phyloP scores from a whole-genome alignment of 2,113 vertebrate species.

The Chaetodon trifascialis region DNA sequence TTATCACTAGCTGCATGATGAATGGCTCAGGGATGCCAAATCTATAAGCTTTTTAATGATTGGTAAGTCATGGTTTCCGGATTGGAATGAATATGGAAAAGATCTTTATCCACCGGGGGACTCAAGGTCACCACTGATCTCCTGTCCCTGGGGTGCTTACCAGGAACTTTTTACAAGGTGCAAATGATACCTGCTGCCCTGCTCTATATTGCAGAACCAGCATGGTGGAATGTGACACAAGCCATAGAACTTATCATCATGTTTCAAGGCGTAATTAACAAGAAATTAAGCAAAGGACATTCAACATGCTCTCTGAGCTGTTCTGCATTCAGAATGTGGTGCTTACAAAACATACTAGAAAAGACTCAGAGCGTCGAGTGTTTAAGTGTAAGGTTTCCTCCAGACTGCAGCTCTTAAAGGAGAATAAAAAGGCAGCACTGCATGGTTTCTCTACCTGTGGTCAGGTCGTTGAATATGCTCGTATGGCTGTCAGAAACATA shows the following conservation, averaged over 20 bases:
- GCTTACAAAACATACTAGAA: not conserved
- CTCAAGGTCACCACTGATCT: conserved; percentile 79
- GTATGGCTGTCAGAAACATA: not conserved
- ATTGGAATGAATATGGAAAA: conserved; percentile 78
- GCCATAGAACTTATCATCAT: conserved; percentile 45
- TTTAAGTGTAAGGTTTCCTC: not conserved
- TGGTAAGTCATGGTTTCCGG: conserved; percentile 81
- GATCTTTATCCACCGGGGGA: conserved; percentile 70
- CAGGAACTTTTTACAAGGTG: conserved; percentile 67
- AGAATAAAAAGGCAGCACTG: not conserved
- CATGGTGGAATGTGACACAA: conserved; percentile 42
- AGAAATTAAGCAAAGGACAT: conserved; percentile 30
- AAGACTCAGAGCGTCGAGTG: not conserved
- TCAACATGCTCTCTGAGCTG: not conserved
- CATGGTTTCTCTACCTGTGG: not conserved
- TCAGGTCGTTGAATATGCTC: not conserved
- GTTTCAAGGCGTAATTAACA: conserved; percentile 49
- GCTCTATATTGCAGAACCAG: conserved; percentile 46
- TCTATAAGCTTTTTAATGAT: conserved; percentile 81
- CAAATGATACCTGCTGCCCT: conserved; percentile 51
- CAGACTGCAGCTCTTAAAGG: not conserved
- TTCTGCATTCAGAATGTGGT: not conserved
- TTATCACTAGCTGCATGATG: conserved; percentile 63
- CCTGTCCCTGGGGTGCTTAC: conserved; percentile 66
- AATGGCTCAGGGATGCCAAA: conserved; percentile 64